A percentile compares a stretch with the other conserved stretches of the same genome.
Evolutionary conservation across 1,140 invertebrate species (phyloP).

Genomic region (Nasonia vitripennis): DNA sequence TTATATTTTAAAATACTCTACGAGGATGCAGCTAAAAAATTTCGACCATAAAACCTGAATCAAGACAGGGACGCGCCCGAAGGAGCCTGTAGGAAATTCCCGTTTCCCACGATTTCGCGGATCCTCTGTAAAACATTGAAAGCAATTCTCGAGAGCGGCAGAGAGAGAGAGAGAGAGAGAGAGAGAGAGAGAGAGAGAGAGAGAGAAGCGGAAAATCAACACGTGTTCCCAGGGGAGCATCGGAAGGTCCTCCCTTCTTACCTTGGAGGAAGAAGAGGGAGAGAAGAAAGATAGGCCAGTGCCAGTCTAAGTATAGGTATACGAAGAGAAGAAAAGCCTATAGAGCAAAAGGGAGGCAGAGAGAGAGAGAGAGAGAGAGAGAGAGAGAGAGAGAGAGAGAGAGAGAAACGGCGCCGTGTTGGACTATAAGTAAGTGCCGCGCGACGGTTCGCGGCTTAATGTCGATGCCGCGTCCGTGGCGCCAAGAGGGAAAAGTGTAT

Average conservation of each 20-base stretch:
- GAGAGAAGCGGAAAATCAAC: neutral
- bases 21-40: too few species aligned
- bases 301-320: too few species aligned
- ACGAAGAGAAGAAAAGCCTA: neutral
- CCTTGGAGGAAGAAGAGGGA: neutral
- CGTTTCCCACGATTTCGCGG: neutral
- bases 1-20: too few species aligned
- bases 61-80: too few species aligned
- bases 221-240: neutral
- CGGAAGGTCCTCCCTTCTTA: too few species aligned
- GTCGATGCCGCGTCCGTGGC: constrained; percentile 72
- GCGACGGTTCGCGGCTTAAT: constrained; percentile 70
- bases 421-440: constrained; percentile 73
- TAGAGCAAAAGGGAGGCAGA: neutral
- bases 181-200: too few species aligned
- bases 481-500: constrained; percentile 68
- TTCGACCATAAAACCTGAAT: too few species aligned
- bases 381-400: neutral
- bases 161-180: too few species aligned
- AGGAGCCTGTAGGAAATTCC: neutral
- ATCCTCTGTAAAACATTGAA: neutral
- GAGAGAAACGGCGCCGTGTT: constrained; percentile 58
- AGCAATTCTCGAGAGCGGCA: neutral
- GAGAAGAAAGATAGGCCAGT: neutral
- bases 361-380: neutral